Evolutionary conservation across 2,113 vertebrate species (phyloP).

Genomic region (Pandion haliaetus): DNA sequence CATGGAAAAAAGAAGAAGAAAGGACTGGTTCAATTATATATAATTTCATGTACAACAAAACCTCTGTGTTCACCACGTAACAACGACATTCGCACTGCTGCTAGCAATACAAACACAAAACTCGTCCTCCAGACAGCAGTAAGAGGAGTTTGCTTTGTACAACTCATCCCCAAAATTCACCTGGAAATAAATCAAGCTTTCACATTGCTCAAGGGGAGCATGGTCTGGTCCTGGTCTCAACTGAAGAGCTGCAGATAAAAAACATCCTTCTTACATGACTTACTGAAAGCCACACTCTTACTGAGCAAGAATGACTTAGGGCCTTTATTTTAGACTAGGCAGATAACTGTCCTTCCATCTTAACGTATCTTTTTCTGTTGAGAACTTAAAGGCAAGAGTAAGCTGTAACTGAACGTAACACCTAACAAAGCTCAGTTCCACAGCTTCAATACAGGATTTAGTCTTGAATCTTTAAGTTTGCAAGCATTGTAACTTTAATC

Average conservation of each 20-base stretch:
- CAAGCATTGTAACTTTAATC: not conserved
- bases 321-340: not conserved
- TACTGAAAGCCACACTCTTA: not conserved
- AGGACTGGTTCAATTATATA: not conserved
- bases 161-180: not conserved
- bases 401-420: not conserved
- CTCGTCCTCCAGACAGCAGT: not conserved
- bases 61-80: not conserved
- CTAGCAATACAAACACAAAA: not conserved
- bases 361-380: not conserved
- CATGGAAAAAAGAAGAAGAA: not conserved
- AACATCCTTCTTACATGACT: not conserved
- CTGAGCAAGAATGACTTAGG: not conserved
- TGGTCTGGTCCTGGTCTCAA: not conserved
- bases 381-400: not conserved
- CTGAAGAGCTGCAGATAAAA: not conserved
- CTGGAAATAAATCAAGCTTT: not conserved
- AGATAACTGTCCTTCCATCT: not conserved
- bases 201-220: not conserved
- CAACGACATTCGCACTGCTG: not conserved
- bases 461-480: not conserved
- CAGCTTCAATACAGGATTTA: not conserved
- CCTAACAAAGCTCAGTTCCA: not conserved
- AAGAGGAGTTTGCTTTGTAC: not conserved
- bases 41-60: conserved; percentile 5